phyloP scores from a whole-genome alignment of 2,797 vertebrate species.

The Oreochromis grahami region DNA sequence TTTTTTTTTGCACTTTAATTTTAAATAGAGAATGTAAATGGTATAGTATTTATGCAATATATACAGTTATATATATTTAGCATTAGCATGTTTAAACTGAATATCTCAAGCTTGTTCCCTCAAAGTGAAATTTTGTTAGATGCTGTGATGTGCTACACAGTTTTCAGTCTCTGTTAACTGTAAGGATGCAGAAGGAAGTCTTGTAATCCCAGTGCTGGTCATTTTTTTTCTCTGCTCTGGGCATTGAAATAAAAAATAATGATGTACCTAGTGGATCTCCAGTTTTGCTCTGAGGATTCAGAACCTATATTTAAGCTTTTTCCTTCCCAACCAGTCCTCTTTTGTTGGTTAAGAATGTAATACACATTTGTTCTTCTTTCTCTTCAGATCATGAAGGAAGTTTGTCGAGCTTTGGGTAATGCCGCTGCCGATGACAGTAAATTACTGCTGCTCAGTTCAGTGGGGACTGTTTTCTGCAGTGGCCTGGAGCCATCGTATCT shows the following conservation, averaged over 20 bases:
- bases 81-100: background rate
- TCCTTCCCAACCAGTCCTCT: background rate
- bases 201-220: background rate
- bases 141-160: background rate
- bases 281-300: background rate
- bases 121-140: background rate
- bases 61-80: background rate
- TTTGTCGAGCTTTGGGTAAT: conserved; percentile 90
- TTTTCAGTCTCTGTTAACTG: background rate
- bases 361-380: background rate
- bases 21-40: background rate
- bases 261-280: background rate
- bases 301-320: background rate
- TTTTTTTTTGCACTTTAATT: too few species aligned
- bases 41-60: background rate
- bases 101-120: background rate
- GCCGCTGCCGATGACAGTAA: conserved; percentile 95
- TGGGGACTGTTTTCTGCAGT: conserved; percentile 95
- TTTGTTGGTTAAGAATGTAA: background rate
- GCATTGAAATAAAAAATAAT: background rate
- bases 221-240: background rate
- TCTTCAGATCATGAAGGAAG: conserved; percentile 95
- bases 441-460: conserved; percentile 91
- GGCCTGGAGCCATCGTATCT: conserved; percentile 97
- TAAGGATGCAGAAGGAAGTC: background rate